A percentile compares a stretch with the other conserved stretches of the same genome.
These are phyloP conservation scores for Pseudachorutes palmiensis DNA, from an alignment of 1,140 invertebrate species.

Conservation along the genomic window DNA sequence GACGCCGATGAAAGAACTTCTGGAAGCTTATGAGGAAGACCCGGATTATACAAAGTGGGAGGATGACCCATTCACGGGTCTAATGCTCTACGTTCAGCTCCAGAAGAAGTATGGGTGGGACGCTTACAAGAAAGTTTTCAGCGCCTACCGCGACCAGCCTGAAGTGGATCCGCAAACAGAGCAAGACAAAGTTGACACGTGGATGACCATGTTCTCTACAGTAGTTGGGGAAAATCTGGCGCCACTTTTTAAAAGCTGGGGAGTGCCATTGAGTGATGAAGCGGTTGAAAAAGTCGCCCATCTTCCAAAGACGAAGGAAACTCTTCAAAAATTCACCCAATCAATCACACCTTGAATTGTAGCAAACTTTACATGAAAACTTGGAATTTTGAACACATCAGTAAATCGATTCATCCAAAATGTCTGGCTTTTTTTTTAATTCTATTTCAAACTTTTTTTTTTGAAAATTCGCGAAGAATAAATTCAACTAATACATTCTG, in stretches of 20 bases:
- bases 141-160: background rate
- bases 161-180: background rate
- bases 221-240: conserved; percentile 24
- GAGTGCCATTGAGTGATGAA: conserved; percentile 1
- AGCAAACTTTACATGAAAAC: too few relatives aligned
- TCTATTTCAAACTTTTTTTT: too few relatives aligned
- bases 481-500: too few relatives aligned
- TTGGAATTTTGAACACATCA: too few relatives aligned
- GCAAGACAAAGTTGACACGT: conserved; percentile 24
- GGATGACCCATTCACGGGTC: conserved; percentile 6
- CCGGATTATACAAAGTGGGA: conserved; percentile 11
- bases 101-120: conserved; percentile 23
- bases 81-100: conserved; percentile 21
- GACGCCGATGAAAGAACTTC: background rate
- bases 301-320: background rate
- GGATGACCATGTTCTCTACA: conserved; percentile 22
- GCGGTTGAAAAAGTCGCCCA: background rate
- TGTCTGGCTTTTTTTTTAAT: too few relatives aligned
- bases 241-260: conserved; percentile 23
- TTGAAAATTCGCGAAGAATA: too few relatives aligned
- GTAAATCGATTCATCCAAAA: too few relatives aligned
- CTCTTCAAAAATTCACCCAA: too few relatives aligned
- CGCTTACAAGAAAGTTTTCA: conserved; percentile 22
- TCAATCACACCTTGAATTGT: too few relatives aligned
- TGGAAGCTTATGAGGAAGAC: conserved; percentile 4